A percentile compares a stretch with the other conserved stretches of the same genome.
These are phyloP conservation scores for Labrus mixtus DNA, from an alignment of 2,113 vertebrate species.

Conservation along the genomic window DNA sequence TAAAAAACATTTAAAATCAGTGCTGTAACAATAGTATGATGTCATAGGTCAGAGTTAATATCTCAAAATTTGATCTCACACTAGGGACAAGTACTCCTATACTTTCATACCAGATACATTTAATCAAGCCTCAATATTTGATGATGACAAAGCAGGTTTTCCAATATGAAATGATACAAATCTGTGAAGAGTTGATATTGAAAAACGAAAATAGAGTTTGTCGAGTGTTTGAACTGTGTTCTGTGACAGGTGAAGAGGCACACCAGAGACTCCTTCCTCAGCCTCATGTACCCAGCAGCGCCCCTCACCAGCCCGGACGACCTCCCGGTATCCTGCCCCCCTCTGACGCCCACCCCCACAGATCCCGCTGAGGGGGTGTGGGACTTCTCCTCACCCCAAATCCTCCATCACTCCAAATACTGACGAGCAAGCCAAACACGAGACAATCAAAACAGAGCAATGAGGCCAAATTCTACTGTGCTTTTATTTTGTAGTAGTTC, in stretches of 20 bases:
- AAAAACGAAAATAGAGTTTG: too few species aligned
- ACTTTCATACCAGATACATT: too few species aligned
- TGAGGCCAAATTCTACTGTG: conserved; percentile 75
- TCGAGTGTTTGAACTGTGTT: too few species aligned
- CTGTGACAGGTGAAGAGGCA: conserved; percentile 90
- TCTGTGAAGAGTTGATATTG: too few species aligned
- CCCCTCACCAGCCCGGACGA: conserved; percentile 83
- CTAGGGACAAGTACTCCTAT: too few species aligned
- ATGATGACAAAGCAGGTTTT: too few species aligned
- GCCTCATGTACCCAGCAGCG: conserved; percentile 90
- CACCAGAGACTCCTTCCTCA: conserved; percentile 89
- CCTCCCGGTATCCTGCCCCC: conserved; percentile 68
- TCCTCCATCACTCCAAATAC: conserved; percentile 1
- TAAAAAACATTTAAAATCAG: too few species aligned
- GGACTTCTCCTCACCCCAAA: conserved; percentile 80
- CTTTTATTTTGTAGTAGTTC: conserved; percentile 68
- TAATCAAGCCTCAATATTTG: too few species aligned
- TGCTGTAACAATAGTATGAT: too few species aligned
- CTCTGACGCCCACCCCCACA: conserved; percentile 8
- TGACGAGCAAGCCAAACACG: conserved; percentile 59
- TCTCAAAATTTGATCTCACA: too few species aligned
- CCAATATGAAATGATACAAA: too few species aligned
- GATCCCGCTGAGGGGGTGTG: conserved; percentile 71
- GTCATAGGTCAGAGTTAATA: too few species aligned
- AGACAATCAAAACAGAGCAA: conserved; percentile 74